Evolutionary conservation across 2,797 vertebrate genomes (phyloP), one percentile per base, ranked within the genome.

Genomic region (Chloroceryle amazona): DNA sequence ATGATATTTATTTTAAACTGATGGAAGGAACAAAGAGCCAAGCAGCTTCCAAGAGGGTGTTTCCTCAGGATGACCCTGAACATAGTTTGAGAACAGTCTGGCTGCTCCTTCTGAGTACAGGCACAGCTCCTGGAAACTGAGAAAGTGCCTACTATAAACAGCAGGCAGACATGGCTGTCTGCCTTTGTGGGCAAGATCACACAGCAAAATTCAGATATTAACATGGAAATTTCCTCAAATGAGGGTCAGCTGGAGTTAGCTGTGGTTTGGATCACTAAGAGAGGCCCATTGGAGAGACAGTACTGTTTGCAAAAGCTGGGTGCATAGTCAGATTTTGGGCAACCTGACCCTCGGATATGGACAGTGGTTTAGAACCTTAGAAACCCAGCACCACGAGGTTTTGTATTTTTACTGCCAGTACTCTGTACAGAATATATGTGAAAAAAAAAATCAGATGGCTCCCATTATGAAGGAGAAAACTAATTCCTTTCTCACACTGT

Each of bases 1-100:
- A 13, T 78, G 68, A 74, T 81, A 75, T 86, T 89, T 91, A 72
- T 71, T 86, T 95, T 72, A 93, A 70, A 55, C 6, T 61, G 62
- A 90, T 75, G 46, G 85, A 90, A 93, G 70, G 66, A 93, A 91
- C 72, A 97, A 93, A 87, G 62, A 83, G 29, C 41, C 51, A 79
- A 33, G 58, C 84, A 93, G 89, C 29, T 93, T 93, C 75, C 89
- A 94, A 65, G 75, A 89, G 72, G 61, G 23, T 88, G 66, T 91
- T 93, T 94, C 91, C 76, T 84, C 72, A 88, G 55, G 2, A 23
- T 67, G 91, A 95, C 81, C 62, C 51, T 62, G 76, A 86, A 60
- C 35, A 54, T 6, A 81, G 61, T 79, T 67, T 91, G 84, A 68
- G 54, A 91, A 91, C 46, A 81, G 79, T 41, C 67, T 92, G 91